Evolutionary conservation across 2,113 vertebrate species (phyloP), one percentile per base, ranked within the genome.

Genomic region (Eudorcas thomsonii): DNA sequence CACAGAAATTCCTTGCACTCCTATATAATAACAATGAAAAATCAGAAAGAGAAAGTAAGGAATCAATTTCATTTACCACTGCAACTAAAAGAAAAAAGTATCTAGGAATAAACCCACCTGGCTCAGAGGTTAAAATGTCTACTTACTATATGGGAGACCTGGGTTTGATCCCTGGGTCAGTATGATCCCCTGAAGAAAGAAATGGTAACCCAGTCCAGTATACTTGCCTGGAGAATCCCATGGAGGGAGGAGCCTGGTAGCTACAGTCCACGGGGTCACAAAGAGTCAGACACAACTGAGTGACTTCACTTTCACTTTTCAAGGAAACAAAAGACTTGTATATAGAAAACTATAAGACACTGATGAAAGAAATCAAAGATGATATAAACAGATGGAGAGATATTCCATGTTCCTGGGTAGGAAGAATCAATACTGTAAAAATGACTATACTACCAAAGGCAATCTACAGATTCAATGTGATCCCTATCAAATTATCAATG

Each of bases 161-260:
- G n/a, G 17, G 9, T 71, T 71, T 5, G 4, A 36, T 71, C 9
- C n/a, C 64, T 71, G n/a, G 64, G 8, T 71, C 0, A 0, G 64
- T 9, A 71, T 11, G 64, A 36, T 71, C 17, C n/a, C 17, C 17
- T 71, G 64, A 71, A 36, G 64, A 71, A 71, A 4, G n/a, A 36
- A 71, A 36, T 71, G 19, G n/a, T n/a, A 71, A 71, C n/a, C n/a
- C n/a, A 71, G 4, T 36, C n/a, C 17, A 36, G 19, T 71, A 71
- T 71, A 21, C n/a, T 71, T 71, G 8, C 4, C n/a, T 71, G n/a
- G 17, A 71, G 64, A 71, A 36, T 71, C 17, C 17, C n/a, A 36
- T 71, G n/a, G 33, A 67, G 4, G 8, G 17, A 67, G 64, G 16
- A 36, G 33, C 64, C 64, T 36, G 64, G 64, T 36, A 71, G 8